Percentiles rank a stretch among this genome's conserved stretches.
Evolutionary conservation across 2,888 invertebrate genomes (phyloP).

Genomic region (Chaetogeoica ovagalla): DNA sequence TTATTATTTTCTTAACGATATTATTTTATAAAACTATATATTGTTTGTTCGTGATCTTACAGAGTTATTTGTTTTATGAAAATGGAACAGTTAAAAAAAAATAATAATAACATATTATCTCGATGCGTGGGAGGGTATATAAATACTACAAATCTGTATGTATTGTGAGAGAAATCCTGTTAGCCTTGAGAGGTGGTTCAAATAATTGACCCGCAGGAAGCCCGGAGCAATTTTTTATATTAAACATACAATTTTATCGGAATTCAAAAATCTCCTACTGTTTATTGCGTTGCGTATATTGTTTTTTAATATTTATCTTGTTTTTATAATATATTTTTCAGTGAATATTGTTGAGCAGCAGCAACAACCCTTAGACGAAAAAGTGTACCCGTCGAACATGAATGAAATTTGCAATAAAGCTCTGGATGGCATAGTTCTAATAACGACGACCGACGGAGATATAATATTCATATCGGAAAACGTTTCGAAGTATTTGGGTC

Average conservation of each 20-base stretch:
- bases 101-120: conserved; percentile 11
- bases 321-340: conserved; percentile 57
- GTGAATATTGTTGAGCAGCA: conserved; percentile 60
- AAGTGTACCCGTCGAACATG: conserved; percentile 37
- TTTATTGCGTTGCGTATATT: too few relatives aligned
- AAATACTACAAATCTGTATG: too few relatives aligned
- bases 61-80: neutral
- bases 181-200: conserved; percentile 21
- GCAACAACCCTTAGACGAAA: conserved; percentile 54
- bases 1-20: neutral
- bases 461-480: conserved; percentile 91
- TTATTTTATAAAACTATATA: conserved; percentile 8
- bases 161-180: conserved; percentile 27
- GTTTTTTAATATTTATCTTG: neutral
- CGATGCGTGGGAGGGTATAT: neutral
- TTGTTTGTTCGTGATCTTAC: neutral
- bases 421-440: conserved; percentile 87
- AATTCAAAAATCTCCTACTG: too few relatives aligned
- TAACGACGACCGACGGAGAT: conserved; percentile 85
- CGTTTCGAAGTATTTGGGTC: conserved; percentile 85
- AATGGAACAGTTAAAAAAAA: neutral
- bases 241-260: too few relatives aligned
- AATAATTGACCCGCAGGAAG: neutral
- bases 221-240: neutral
- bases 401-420: conserved; percentile 76